Evolutionary conservation across 2,797 vertebrate genomes (phyloP), one percentile per base, ranked within the genome.

Genomic region (Gymnothorax reevesii): DNA sequence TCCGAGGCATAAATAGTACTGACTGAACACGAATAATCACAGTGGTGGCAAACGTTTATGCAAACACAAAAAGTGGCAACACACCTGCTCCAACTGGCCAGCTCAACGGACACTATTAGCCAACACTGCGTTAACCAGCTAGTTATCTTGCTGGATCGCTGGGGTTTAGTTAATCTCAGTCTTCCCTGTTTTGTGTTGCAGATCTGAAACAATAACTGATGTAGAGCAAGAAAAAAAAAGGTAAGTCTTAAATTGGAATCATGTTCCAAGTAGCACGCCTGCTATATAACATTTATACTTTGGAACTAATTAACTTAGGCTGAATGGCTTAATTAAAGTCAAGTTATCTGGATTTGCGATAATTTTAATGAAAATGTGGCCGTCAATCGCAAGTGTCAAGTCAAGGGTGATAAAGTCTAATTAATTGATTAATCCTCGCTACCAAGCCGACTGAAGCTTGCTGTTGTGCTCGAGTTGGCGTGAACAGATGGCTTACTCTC

Each of bases 181-280:
- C 87, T 88, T 86, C 93, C 94, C 95, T 96, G 94, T 95, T 96
- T 95, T 94, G 95, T 95, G 94, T 95, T 94, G 95, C 95, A 94
- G 94, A 91, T 94, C 90, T 90, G 94, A 96, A 95, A 96, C 94
- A 95, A 92, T 89, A 95, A 94, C 95, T 95, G 97, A 99, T 99
- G 98, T 99, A 98, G 95, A 94, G 94, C 95, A 89, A 91, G 93
- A 92, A 93, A 91, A 92, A 93, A 91, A 84, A 95, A 98, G 97
- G 97, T 98, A 96, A 98, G 97, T 96, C 90, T 88, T 87, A 22
- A 83, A 84, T 83, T 49, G 85, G 84, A 84, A 4, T 57, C 85
- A 84, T 88, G 69, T 62, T 77, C 49, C 15, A 13, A 83, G 87
- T 90, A 90, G 92, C 83, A 79, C 33, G 73, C 83, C 82, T 77